Evolutionary conservation across 2,888 invertebrate genomes (phyloP).

Genomic region (Tetragnatha montana): DNA sequence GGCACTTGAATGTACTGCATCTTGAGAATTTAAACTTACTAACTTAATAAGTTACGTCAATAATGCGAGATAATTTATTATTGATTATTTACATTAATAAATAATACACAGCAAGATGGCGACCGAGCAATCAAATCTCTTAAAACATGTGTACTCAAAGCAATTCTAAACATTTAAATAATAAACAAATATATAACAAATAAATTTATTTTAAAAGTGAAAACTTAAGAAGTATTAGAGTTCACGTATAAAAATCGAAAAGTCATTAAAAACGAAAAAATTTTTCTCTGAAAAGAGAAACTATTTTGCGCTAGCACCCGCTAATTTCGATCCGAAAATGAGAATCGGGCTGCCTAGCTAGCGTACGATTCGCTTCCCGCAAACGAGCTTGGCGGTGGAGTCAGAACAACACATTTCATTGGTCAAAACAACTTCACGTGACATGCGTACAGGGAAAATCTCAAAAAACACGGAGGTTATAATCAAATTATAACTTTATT

Average conservation of each 20-base stretch:
- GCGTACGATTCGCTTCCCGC: slow-evolving; percentile 71
- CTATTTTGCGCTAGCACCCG: slow-evolving; percentile 39
- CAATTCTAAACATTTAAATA: slow-evolving; percentile 40
- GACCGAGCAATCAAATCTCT: slow-evolving; percentile 55
- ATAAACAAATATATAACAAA: slow-evolving; percentile 18
- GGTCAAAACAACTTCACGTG: slow-evolving; percentile 53
- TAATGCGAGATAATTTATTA: slow-evolving; percentile 8
- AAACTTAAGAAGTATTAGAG: slow-evolving; percentile 52
- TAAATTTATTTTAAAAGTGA: slow-evolving; percentile 29
- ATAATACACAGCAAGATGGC: slow-evolving; percentile 65
- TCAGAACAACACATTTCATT: slow-evolving; percentile 56
- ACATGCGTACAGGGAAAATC: slow-evolving; percentile 56
- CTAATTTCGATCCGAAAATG: slow-evolving; percentile 68
- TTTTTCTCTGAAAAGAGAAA: slow-evolving; percentile 24
- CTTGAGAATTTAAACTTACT: slow-evolving; percentile 1
- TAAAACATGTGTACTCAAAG: slow-evolving; percentile 66
- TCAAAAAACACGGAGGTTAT: background rate
- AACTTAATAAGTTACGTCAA: background rate
- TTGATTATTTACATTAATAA: slow-evolving; percentile 49
- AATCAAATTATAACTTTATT: background rate
- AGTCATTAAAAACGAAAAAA: slow-evolving; percentile 48
- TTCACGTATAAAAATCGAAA: background rate
- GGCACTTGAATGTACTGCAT: background rate
- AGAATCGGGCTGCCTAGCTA: slow-evolving; percentile 64
- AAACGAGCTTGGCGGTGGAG: slow-evolving; percentile 70